Evolutionary conservation across 2,888 invertebrate species (phyloP).

Genomic region (Oeneis ivallda): DNA sequence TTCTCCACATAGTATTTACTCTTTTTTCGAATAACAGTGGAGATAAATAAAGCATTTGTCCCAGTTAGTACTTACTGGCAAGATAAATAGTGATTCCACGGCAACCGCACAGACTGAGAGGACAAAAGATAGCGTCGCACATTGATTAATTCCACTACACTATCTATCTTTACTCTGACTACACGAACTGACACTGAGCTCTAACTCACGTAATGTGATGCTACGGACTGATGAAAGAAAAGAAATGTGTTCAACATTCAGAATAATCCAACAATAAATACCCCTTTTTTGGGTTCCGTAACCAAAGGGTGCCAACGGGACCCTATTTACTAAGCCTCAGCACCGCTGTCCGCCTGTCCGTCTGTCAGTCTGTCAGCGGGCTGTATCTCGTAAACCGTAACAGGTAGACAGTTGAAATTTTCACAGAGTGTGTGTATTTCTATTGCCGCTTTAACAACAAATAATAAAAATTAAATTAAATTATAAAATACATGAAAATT

Average conservation of each 20-base stretch:
- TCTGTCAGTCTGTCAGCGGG: too few relatives aligned
- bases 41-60: slow-evolving; percentile 34
- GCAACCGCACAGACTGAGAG: slow-evolving; percentile 33
- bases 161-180: too few relatives aligned
- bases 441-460: too few relatives aligned
- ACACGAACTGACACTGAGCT: slow-evolving; percentile 51
- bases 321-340: too few relatives aligned
- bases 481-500: too few relatives aligned
- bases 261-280: background rate
- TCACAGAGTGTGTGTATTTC: too few relatives aligned
- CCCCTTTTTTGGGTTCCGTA: too few relatives aligned
- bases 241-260: background rate
- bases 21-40: background rate
- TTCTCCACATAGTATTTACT: background rate
- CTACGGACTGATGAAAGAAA: slow-evolving; percentile 3
- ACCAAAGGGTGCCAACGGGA: too few relatives aligned
- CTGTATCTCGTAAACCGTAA: too few relatives aligned
- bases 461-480: too few relatives aligned
- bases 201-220: slow-evolving; percentile 30
- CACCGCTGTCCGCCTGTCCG: too few relatives aligned
- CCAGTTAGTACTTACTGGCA: slow-evolving; percentile 20
- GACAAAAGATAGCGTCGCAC: slow-evolving; percentile 43
- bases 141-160: slow-evolving; percentile 66
- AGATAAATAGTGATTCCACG: slow-evolving; percentile 36
- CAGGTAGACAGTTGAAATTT: too few relatives aligned